Base-by-base conservation (phyloP, 2,113 vertebrate species). In the Cinclus cinclus region DNA sequence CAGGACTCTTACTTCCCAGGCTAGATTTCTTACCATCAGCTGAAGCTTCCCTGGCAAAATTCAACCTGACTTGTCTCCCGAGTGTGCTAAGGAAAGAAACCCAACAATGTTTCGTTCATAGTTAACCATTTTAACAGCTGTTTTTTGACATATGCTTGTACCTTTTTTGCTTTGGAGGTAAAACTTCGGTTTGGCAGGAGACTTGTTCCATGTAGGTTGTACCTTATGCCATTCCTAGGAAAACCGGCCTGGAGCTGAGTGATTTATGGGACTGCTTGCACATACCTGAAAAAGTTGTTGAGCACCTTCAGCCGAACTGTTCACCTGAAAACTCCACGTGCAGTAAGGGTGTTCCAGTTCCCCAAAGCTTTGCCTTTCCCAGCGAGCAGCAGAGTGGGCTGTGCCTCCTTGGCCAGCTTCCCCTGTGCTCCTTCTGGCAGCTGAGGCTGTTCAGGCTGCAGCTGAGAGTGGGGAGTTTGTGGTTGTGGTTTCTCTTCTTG, bases 351-450 rank as follows among this genome's bases (percentile, higher is more conserved):
- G 49, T 58, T 73, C 8, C 31, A 19, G 65, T 42, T 53, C 44
- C 64, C 58, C 2, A 2, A 2, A 73, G 71, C 71, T 68, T 25
- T 71, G 53, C 47, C 55, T 44, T 73, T 91, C 41, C n/a, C 50
- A 68, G 4, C 0, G 1, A 68, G 71, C 39, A 50, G 83, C 41
- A 0, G 2, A 50, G 49, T 0, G 0, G 58, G 49, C 63, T 68
- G 39, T 55, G 33, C 27, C 15, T 41, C 44, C 47, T 65, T 4
- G 7, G 20, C 20, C 47, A 13, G 11, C 83, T 64, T 39, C 7
- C 7, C 35, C 7, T 2, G 7, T 11, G 62, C 24, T 69, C 14
- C 63, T 79, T 5, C 31, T 41, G 58, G 24, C 49, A 37, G n/a
- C 47, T 46, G 39, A n/a, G 68, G 55, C 42, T 60, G 24, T 14